These are phyloP conservation scores for Lasioglossum figueresi DNA, from an alignment of 2,888 invertebrate species.

Conservation along the genomic window DNA sequence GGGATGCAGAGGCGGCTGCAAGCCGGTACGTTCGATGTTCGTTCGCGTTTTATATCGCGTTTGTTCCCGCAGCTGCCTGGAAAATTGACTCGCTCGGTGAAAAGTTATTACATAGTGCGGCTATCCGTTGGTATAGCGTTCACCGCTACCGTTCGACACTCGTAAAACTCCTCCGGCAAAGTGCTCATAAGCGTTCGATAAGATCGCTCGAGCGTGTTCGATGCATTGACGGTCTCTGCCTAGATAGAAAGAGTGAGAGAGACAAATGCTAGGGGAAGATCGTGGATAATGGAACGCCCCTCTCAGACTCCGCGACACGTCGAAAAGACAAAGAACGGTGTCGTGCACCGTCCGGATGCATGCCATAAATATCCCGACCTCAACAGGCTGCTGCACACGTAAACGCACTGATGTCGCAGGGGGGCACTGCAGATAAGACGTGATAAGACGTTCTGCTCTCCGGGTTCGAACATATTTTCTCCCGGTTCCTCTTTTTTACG, in stretches of 20 bases:
- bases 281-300: conserved; percentile 8
- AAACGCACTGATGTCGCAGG: background rate
- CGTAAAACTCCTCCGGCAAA: background rate
- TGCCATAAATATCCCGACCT: conserved; percentile 1
- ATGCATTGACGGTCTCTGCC: background rate
- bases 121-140: background rate
- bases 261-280: background rate
- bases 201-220: conserved; percentile 3
- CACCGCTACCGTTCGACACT: conserved; percentile 4
- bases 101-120: background rate
- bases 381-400: background rate
- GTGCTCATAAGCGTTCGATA: conserved; percentile 7
- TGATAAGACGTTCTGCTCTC: background rate
- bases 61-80: background rate
- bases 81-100: background rate
- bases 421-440: background rate
- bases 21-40: background rate
- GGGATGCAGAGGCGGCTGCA: background rate
- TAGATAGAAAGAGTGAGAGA: background rate
- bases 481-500: background rate
- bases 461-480: background rate
- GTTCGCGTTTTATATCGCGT: background rate
- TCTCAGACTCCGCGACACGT: background rate
- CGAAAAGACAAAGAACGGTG: background rate
- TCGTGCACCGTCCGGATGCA: background rate